phyloP scores from a whole-genome alignment of 2,888 invertebrate species.

The Melipona beecheii region DNA sequence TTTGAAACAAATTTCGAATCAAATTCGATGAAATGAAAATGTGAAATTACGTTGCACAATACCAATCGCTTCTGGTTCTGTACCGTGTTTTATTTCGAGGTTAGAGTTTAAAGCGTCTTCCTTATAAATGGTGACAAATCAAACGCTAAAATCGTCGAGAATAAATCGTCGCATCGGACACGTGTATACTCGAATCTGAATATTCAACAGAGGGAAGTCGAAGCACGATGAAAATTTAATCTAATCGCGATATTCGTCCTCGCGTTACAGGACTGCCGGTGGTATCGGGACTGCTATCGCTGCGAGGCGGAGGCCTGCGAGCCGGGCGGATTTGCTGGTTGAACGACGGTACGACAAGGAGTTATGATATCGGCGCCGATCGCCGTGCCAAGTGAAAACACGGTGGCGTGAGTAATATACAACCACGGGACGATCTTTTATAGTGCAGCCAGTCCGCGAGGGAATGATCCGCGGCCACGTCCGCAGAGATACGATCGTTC shows the following conservation, averaged over 20 bases:
- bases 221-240: slow-evolving; percentile 51
- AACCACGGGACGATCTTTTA: slow-evolving; percentile 82
- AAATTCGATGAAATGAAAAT: too few species aligned
- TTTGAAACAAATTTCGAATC: too few species aligned
- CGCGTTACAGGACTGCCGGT: slow-evolving; percentile 63
- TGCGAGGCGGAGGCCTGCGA: slow-evolving; percentile 64
- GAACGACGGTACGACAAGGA: slow-evolving; percentile 82
- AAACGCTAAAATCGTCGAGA: too few species aligned
- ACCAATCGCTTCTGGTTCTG: too few species aligned
- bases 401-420: slow-evolving; percentile 84
- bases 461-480: slow-evolving; percentile 79
- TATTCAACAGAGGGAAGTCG: slow-evolving; percentile 22
- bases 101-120: too few species aligned
- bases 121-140: too few species aligned
- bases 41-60: background rate
- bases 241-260: slow-evolving; percentile 65
- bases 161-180: background rate
- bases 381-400: slow-evolving; percentile 84
- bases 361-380: slow-evolving; percentile 84
- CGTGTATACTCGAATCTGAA: background rate
- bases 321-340: slow-evolving; percentile 77
- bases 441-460: slow-evolving; percentile 76
- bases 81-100: too few species aligned
- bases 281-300: slow-evolving; percentile 81
- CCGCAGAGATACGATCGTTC: slow-evolving; percentile 82